phyloP scores from a whole-genome alignment of 2,797 vertebrate species.

The Gadopsis bispinosus region DNA sequence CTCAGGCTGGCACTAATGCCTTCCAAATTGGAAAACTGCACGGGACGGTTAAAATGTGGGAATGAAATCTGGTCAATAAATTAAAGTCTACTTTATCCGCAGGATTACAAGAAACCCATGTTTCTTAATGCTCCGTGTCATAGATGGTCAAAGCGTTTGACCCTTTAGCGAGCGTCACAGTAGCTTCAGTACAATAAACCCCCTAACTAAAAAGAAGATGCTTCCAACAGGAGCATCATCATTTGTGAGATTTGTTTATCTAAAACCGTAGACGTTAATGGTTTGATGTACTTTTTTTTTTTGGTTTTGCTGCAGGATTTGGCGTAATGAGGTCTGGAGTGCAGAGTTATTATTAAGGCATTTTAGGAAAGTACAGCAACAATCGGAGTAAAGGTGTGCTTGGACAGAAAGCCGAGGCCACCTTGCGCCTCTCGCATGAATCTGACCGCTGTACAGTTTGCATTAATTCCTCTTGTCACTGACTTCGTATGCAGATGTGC shows the following conservation, averaged over 20 bases:
- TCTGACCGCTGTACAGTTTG: too few relatives aligned
- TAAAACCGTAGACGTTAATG: not conserved
- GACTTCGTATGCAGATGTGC: not conserved
- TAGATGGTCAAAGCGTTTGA: not conserved
- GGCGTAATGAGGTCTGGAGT: not conserved
- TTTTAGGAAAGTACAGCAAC: not conserved
- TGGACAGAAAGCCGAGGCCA: too few relatives aligned
- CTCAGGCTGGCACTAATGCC: conserved; percentile 25
- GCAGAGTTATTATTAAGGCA: not conserved
- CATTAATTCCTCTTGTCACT: not conserved
- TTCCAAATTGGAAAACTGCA: conserved; percentile 41
- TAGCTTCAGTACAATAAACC: not conserved
- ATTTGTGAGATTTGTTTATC: not conserved
- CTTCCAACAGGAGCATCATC: not conserved
- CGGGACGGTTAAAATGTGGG: conserved; percentile 9
- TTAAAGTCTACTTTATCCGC: conserved; percentile 35
- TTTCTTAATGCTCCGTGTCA: conserved; percentile 1
- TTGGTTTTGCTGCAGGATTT: not conserved
- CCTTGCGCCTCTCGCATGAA: too few relatives aligned
- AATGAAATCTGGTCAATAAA: conserved; percentile 28
- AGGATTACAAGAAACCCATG: conserved; percentile 15
- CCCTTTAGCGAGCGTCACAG: not conserved
- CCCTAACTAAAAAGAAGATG: too few relatives aligned
- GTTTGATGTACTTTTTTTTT: too few relatives aligned
- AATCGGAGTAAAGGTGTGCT: not conserved